Evolutionary conservation across 2,797 vertebrate genomes (phyloP), one percentile per base, ranked within the genome.

Genomic region (Sphenopsis melanotis): DNA sequence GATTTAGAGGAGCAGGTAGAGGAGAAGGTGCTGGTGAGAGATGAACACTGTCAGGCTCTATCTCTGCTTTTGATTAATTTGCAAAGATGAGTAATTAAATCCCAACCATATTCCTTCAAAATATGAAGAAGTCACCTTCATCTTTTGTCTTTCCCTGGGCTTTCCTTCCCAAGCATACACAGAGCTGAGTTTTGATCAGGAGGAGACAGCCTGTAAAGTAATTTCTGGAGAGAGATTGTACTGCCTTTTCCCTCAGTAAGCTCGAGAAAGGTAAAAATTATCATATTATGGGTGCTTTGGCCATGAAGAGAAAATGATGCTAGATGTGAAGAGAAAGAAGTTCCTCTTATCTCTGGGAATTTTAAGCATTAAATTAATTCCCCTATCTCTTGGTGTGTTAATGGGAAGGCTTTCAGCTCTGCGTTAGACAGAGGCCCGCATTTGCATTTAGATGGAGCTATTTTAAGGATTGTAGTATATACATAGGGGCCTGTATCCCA

Each of bases 391-490:
- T 70, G 91, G 97, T 42, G 66, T 96, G 82, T 96, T 97, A 98
- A 98, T 98, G 95, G 97, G 96, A 97, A 97, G 89, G 95, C 94
- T 95, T 96, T 98, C 95, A 96, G 96, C 97, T 97, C 93, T 83
- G 78, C 78, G 85, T 96, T 97, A 96, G 93, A 96, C 95, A 96
- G 97, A 97, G 95, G 95, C 95, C 93, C 5, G 4, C 96, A 98
- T 98, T 98, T 98, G 98, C 98, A 98, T 98, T 98, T 98, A 98
- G 98, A 98, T 98, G 96, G 97, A 98, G 97, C 97, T 97, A 96
- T 98, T 97, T 95, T 96, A 93, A 97, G 93, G 89, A 94, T 71
- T 94, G 95, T 87, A 46, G 74, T 91, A 71, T 44, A 77, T 49
- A 82, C 68, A 69, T 87, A 70, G 92, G 77, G 92, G 75, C 88